Conservation (phyloP, 2,797 vertebrate genomes). For the Sphenodon punctatus region DNA sequence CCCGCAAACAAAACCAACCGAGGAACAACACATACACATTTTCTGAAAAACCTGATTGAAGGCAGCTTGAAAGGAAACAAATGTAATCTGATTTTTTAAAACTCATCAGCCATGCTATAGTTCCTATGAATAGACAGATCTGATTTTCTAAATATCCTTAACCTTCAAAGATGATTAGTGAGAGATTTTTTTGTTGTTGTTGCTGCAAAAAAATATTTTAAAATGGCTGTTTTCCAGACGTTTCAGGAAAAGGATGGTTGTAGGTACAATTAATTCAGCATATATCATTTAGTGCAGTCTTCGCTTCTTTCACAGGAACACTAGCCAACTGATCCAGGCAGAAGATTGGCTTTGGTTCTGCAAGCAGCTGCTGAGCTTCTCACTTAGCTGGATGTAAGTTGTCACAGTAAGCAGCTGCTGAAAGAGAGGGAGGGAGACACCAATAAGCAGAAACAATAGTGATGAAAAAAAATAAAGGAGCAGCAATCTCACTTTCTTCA, state of each 20-base stretch:
- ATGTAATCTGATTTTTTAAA: constrained; percentile 38
- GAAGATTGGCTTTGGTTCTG: constrained; percentile 60
- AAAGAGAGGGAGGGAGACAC: constrained; percentile 51
- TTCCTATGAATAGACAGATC: constrained; percentile 44
- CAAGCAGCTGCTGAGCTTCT: constrained; percentile 57
- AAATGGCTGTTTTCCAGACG: constrained; percentile 27
- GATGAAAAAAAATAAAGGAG: constrained; percentile 18
- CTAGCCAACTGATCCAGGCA: constrained; percentile 56
- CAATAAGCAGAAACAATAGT: constrained; percentile 45
- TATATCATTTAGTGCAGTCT: constrained; percentile 48
- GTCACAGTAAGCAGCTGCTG: constrained; percentile 59
- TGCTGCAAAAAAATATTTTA: constrained; percentile 52
- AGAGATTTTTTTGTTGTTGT: constrained; percentile 52
- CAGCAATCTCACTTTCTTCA: constrained; percentile 23
- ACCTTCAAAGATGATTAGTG: constrained; percentile 48
- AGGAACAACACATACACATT: constrained; percentile 28
- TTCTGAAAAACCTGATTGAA: constrained; percentile 48
- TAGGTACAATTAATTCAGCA: constrained; percentile 61
- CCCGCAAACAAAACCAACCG: constrained; percentile 17
- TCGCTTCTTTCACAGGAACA: constrained; percentile 53
- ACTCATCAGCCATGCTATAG: constrained; percentile 51
- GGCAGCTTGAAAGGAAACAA: constrained; percentile 59
- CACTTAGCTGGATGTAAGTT: constrained; percentile 65
- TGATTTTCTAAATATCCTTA: constrained; percentile 52
- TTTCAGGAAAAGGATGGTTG: constrained; percentile 37